A percentile compares a stretch with the other conserved stretches of the same genome.
These are phyloP conservation scores for Pseudococcus viburni DNA, from an alignment of 2,888 invertebrate species.

Conservation along the genomic window DNA sequence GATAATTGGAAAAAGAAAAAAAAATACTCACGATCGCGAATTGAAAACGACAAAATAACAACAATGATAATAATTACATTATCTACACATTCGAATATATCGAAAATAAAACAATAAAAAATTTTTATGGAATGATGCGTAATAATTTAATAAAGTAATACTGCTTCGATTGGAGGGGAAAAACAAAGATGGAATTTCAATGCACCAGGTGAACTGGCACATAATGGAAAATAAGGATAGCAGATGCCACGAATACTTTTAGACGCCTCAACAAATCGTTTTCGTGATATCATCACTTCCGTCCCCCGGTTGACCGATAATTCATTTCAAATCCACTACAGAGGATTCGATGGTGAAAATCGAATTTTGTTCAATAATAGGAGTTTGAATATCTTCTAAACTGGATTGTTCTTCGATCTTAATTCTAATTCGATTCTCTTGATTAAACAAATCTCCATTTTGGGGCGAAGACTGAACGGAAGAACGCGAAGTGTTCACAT, in stretches of 20 bases:
- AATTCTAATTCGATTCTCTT: constrained; percentile 61
- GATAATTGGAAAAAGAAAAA: neutral
- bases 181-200: neutral
- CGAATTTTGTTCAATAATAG: constrained; percentile 59
- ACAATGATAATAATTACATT: neutral
- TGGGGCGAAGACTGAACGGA: constrained; percentile 64
- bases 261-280: neutral
- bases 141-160: constrained; percentile 15
- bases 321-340: constrained; percentile 55
- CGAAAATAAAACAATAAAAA: neutral
- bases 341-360: constrained; percentile 40
- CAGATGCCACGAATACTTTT: neutral
- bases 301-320: neutral
- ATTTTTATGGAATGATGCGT: constrained; percentile 23
- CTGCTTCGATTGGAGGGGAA: neutral
- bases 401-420: constrained; percentile 59
- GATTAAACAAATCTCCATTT: constrained; percentile 55
- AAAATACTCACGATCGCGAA: neutral
- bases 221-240: neutral
- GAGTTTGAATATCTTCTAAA: constrained; percentile 61
- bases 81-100: neutral
- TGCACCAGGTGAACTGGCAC: neutral
- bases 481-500: constrained; percentile 72
- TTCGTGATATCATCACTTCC: neutral
- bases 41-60: neutral